Evolutionary conservation across 2,797 vertebrate genomes (phyloP).

Genomic region (Melopsittacus undulatus): DNA sequence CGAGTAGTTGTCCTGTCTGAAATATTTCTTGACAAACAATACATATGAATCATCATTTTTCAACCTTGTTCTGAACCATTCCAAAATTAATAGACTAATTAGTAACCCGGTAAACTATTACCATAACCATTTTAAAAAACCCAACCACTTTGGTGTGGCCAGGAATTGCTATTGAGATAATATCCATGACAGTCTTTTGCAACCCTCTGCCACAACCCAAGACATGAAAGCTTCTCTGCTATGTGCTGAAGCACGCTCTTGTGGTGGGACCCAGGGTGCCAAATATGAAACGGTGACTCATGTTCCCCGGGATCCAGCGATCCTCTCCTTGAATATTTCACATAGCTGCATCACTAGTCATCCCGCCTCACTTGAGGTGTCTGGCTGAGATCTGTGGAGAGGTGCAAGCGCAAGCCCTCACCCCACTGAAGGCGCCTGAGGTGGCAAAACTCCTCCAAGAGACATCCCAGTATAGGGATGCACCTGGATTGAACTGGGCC

Average conservation of each 20-base stretch:
- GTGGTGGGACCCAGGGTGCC: constrained; percentile 44
- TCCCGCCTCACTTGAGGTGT: not conserved
- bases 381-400: not conserved
- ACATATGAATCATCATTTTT: constrained; percentile 65
- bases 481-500: not conserved
- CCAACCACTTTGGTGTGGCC: constrained; percentile 61
- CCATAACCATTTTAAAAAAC: constrained; percentile 51
- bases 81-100: constrained; percentile 70
- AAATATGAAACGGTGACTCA: constrained; percentile 47
- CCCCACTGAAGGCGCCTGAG: not conserved
- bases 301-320: fast-evolving
- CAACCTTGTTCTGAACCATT: constrained; percentile 62
- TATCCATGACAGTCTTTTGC: constrained; percentile 51
- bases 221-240: constrained; percentile 61
- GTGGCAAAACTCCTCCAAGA: not conserved
- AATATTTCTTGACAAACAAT: constrained; percentile 58
- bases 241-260: constrained; percentile 64
- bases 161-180: constrained; percentile 44
- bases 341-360: constrained; percentile 56
- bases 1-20: not conserved
- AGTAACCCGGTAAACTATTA: constrained; percentile 67
- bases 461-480: not conserved
- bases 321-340: constrained; percentile 44
- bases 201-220: constrained; percentile 37
- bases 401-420: not conserved